Evolutionary conservation across 23 tunicate species (phyloP).

Genomic region (Trididemnum clinides): DNA sequence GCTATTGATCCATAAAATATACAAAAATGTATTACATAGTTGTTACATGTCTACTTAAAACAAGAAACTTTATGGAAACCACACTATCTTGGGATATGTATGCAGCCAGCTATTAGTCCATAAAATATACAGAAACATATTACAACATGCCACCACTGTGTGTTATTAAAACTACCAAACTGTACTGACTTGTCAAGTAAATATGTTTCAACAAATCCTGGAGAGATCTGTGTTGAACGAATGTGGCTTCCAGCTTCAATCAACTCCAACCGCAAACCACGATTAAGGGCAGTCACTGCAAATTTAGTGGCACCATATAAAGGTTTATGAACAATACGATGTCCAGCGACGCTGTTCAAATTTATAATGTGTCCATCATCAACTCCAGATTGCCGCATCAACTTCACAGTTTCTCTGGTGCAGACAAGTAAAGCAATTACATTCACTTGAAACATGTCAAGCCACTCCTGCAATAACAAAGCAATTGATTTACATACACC

Average conservation of each 20-base stretch:
- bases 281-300: constrained; percentile 63
- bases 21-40: neutral
- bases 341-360: constrained; percentile 77
- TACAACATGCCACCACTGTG: neutral
- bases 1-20: no score
- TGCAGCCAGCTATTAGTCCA: no score
- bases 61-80: no score
- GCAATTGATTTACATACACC: no score
- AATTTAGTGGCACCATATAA: constrained; percentile 56
- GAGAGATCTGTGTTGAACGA: constrained; percentile 67
- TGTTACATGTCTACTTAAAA: no score
- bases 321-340: constrained; percentile 56
- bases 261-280: constrained; percentile 58
- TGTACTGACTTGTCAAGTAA: constrained; percentile 28
- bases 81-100: no score
- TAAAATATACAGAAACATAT: neutral
- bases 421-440: constrained; percentile 29
- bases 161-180: neutral
- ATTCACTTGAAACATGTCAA: constrained; percentile 33
- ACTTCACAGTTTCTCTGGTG: constrained; percentile 50
- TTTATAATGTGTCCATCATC: constrained; percentile 68
- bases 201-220: constrained; percentile 64
- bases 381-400: constrained; percentile 42
- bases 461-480: constrained; percentile 39
- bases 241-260: constrained; percentile 39